Base-by-base conservation (phyloP, 2,888 invertebrate genomes). In the Dinocampus coccinellae region DNA sequence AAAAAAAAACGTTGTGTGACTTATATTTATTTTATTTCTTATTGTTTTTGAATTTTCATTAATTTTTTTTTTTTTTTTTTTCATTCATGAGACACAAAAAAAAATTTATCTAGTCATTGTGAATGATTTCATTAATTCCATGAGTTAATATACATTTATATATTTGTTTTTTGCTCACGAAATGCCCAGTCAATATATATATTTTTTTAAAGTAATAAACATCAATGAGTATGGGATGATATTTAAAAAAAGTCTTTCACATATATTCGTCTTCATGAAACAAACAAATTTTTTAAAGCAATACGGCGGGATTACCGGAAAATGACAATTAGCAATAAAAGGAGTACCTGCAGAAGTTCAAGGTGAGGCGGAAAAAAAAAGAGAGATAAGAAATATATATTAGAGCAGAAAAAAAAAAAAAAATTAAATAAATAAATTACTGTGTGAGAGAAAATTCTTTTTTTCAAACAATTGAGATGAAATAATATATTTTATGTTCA, bases 321-420 rank as follows among this genome's bases (percentile, higher is more conserved):
- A 58, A 69, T 77, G 76, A 33, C 36, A 60, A 73, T 71, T 80
- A 83, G 83, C 83, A 83, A 84, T 84, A 84, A 83, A 79, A 33
- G 20, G 69, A 76, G 80, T 82, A 81, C 79, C 82, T 82, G 80
- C 69, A 73, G 53, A 68, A 74, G 73, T 63, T 73, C 67, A 74
- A 73, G 29, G 57, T 47, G 55, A 47, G 47, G 36, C 33, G 33
- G 70, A 66, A 60, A 64, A 69, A 67, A 62, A 57, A 55, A 66
- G 39, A n/a, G n/a, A n/a, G 58, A 69, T 69, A 22, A n/a, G 39
- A 9, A 22, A 60, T 42, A 65, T 58, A 72, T 16, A 20, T 6
- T 53, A 47, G 52, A 13, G 24, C 10, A 26, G 11, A 22, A 10
- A 13, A 26, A 16, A 36, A 24, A 64, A 66, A 3, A 20, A 47